These are phyloP conservation scores for Eumacrocentrus americanus DNA, from an alignment of 2,888 invertebrate species.

Conservation along the genomic window DNA sequence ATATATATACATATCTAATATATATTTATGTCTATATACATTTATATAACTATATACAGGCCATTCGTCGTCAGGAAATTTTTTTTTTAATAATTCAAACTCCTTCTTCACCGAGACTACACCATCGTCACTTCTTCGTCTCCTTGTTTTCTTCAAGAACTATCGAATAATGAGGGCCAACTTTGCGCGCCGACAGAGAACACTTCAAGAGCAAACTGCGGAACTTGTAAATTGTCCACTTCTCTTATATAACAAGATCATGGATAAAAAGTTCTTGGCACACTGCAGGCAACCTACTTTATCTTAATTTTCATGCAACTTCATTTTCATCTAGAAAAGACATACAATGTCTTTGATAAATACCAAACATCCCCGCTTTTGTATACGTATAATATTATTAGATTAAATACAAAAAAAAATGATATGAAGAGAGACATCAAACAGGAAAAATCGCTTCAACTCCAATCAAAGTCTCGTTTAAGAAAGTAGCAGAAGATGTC, in stretches of 20 bases:
- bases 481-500: conserved; percentile 6
- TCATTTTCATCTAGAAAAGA: background rate
- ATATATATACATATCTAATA: too few relatives aligned
- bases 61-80: background rate
- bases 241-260: conserved; percentile 18
- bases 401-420: background rate
- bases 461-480: conserved; percentile 18
- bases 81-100: conserved; percentile 24
- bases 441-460: conserved; percentile 6
- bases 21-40: background rate
- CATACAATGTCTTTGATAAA: too few relatives aligned
- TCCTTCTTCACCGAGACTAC: background rate
- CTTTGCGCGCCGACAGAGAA: conserved; percentile 15
- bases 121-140: background rate
- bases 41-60: background rate
- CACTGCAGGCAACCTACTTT: background rate
- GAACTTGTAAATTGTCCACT: conserved; percentile 29
- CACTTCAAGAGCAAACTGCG: conserved; percentile 16
- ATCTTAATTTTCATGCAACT: background rate
- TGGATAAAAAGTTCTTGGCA: conserved; percentile 5
- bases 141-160: conserved; percentile 13
- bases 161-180: conserved; percentile 28
- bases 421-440: background rate
- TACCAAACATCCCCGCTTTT: too few relatives aligned
- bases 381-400: background rate